Conservation (phyloP, 2,888 invertebrate species). For the Drosophila tripunctata region DNA sequence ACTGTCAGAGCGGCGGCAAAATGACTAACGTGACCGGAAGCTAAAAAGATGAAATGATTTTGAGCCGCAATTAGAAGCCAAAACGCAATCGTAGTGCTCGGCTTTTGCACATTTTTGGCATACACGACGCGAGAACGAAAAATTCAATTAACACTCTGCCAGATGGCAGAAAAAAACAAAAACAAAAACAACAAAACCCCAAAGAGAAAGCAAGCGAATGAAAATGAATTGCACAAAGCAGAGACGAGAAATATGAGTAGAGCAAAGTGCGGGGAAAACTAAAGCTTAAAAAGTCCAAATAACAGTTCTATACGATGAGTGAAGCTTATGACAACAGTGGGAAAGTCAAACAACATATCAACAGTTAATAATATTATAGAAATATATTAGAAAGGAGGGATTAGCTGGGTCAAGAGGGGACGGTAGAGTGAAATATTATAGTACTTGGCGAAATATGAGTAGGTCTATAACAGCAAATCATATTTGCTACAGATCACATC, state of each 20-base stretch:
- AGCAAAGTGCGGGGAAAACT: neutral
- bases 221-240: neutral
- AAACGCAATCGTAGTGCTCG: conserved; percentile 20
- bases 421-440: neutral
- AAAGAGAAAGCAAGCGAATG: neutral
- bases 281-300: conserved; percentile 4
- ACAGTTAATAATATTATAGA: conserved; percentile 14
- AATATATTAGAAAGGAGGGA: neutral
- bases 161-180: conserved; percentile 11
- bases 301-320: conserved; percentile 3
- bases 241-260: conserved; percentile 4
- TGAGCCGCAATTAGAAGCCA: conserved; percentile 60
- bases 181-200: neutral
- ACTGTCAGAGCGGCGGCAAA: conserved; percentile 29
- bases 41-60: conserved; percentile 67
- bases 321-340: conserved; percentile 1
- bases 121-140: conserved; percentile 8
- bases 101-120: neutral
- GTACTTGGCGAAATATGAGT: conserved; percentile 11
- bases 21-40: conserved; percentile 66
- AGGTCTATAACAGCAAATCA: neutral
- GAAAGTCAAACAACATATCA: conserved; percentile 14
- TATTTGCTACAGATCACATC: neutral
- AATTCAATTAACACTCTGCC: conserved; percentile 36
- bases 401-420: neutral